Base-by-base conservation (phyloP, 2,113 vertebrate genomes). In the Trematomus loennbergii region DNA sequence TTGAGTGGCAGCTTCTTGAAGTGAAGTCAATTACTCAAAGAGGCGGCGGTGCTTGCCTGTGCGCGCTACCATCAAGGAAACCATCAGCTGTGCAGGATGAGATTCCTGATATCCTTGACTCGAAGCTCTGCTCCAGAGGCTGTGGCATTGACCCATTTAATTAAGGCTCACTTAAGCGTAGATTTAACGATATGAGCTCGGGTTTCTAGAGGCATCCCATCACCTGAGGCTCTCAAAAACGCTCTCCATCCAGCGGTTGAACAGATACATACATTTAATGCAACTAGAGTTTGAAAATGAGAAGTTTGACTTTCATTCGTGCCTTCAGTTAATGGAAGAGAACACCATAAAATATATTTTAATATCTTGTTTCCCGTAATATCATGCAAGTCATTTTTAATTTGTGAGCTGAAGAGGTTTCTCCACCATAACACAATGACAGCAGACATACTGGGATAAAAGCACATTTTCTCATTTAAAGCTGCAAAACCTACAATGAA, bases 1-100 rank as follows among this genome's bases (percentile, higher is more conserved):
- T 62, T 88, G 87, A 91, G 66, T 87, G 86, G 87, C 84, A 81
- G 84, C 12, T 62, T 68, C 71, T 74, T 84, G 52, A 84, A 90
- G 70, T 78, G 78, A 75, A 75, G 75, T 84, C 79, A 89, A 85
- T 90, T 77, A 88, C 83, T 88, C 69, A 81, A 71, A 83, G 70
- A 79, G 75, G 78, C n/a, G 36, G 72, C n/a, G 48, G 59, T 59
- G 68, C 76, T 59, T 69, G 68, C 67, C 43, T 84, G 4, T 36
- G 17, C 81, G 71, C 18, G 1, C 72, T 73, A 36, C 69, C 80
- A 75, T 85, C 78, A 72, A 76, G 54, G 82, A 88, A 87, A 72
- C 78, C 76, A 87, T 88, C 84, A 81, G 80, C 73, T 65, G 58
- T 64, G 76, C 74, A 66, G 72, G 59, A 72, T 60, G 61, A 86